phyloP scores from a whole-genome alignment of 2,113 vertebrate genomes.

The Nesogale talazaci region DNA sequence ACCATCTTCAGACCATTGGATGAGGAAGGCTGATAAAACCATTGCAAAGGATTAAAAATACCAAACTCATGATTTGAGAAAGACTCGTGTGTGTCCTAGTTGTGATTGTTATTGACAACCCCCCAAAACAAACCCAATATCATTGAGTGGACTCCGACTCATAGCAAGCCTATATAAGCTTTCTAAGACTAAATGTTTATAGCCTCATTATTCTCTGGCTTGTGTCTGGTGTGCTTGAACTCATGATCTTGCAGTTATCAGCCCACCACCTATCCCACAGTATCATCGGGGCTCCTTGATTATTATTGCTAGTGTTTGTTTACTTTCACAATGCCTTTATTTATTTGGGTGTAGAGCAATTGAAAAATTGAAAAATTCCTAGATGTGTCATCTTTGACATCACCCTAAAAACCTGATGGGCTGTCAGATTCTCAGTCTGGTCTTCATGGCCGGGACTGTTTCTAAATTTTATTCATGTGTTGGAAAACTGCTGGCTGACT shows the following conservation, averaged over 20 bases:
- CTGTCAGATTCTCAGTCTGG: not conserved
- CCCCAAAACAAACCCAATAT: no score
- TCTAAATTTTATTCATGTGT: constrained; percentile 62
- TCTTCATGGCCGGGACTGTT: constrained; percentile 32
- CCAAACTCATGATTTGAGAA: not conserved
- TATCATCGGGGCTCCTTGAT: no score
- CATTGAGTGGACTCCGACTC: no score
- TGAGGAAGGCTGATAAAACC: not conserved
- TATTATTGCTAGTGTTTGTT: no score
- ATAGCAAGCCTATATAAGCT: no score
- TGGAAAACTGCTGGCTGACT: constrained; percentile 46
- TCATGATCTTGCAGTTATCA: no score
- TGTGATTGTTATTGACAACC: not conserved
- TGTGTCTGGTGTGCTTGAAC: no score
- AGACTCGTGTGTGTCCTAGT: not conserved
- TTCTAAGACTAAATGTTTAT: no score
- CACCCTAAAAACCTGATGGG: constrained; percentile 24
- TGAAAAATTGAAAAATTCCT: constrained; percentile 46
- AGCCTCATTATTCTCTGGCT: no score
- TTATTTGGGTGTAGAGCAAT: constrained; percentile 24
- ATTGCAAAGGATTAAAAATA: not conserved
- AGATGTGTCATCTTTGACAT: constrained; percentile 55
- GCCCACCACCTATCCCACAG: no score
- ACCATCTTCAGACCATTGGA: not conserved
- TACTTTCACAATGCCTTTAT: constrained; percentile 52